Conservation (phyloP, 2,888 invertebrate species). For the Ectemnius lituratus region DNA sequence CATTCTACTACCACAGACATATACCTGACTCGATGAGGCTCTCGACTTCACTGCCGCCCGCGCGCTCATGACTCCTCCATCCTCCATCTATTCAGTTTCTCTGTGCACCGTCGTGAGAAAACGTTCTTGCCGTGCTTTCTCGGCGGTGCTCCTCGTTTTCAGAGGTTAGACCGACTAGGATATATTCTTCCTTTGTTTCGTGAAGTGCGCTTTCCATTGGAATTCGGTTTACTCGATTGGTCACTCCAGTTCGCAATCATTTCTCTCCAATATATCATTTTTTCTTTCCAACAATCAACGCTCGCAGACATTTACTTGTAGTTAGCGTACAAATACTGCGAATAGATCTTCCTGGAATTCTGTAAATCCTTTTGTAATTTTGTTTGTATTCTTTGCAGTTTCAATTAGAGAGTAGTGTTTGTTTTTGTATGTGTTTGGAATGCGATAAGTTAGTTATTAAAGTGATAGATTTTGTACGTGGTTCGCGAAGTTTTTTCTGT, state of each 20-base stretch:
- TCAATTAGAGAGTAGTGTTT: too few relatives aligned
- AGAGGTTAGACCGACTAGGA: conserved; percentile 48
- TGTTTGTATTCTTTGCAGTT: too few relatives aligned
- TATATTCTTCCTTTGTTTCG: conserved; percentile 21
- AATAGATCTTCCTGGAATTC: too few relatives aligned
- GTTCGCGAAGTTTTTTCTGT: too few relatives aligned
- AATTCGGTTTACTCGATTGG: neutral
- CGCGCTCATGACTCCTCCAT: conserved; percentile 3
- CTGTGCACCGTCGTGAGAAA: conserved; percentile 40
- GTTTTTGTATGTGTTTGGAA: too few relatives aligned
- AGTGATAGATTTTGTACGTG: too few relatives aligned
- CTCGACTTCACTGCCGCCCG: conserved; percentile 30
- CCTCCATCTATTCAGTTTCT: conserved; percentile 46
- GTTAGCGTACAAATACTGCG: neutral
- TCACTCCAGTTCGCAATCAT: neutral
- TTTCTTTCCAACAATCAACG: too few relatives aligned
- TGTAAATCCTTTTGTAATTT: too few relatives aligned
- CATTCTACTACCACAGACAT: conserved; percentile 36
- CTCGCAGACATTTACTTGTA: neutral
- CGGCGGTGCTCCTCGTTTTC: conserved; percentile 24
- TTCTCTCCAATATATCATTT: too few relatives aligned
- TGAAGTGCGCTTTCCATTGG: neutral
- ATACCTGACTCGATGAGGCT: conserved; percentile 9
- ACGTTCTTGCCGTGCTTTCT: conserved; percentile 41
- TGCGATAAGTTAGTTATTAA: too few relatives aligned